Conservation (phyloP, 2,888 invertebrate genomes). For the Plebejus argus region DNA sequence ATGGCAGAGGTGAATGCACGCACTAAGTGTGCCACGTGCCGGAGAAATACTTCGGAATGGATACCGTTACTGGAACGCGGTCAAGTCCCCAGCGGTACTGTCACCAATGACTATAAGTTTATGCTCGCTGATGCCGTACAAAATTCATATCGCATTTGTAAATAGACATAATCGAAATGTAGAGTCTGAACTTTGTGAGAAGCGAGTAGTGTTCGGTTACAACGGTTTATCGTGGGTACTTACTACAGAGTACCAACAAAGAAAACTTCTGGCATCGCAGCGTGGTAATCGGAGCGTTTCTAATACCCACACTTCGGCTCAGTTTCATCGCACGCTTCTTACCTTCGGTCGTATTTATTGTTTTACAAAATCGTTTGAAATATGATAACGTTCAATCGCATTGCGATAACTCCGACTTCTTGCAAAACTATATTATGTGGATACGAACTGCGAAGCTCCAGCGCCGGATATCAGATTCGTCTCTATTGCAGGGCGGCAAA, state of each 20-base stretch:
- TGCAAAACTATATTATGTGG: conserved; percentile 64
- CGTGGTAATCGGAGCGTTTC: conserved; percentile 80
- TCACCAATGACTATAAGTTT: conserved; percentile 48
- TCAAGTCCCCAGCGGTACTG: conserved; percentile 71
- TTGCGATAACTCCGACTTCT: conserved; percentile 64
- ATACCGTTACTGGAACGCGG: conserved; percentile 80
- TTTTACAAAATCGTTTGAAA: conserved; percentile 81
- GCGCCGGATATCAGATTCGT: conserved; percentile 70
- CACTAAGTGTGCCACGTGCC: conserved; percentile 77
- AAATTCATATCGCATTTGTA: neutral
- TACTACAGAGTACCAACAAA: conserved; percentile 18
- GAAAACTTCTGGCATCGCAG: conserved; percentile 52
- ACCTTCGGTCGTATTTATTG: conserved; percentile 78
- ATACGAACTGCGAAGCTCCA: conserved; percentile 51
- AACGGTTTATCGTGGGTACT: neutral
- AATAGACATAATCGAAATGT: conserved; percentile 25
- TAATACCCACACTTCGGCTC: conserved; percentile 79
- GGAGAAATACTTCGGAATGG: conserved; percentile 76
- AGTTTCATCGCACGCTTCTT: conserved; percentile 80
- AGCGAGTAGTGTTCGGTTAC: neutral
- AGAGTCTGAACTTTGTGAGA: neutral
- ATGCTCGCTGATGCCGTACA: neutral
- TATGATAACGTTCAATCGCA: conserved; percentile 75
- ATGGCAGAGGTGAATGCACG: conserved; percentile 78
- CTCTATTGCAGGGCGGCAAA: conserved; percentile 54